phyloP scores from a whole-genome alignment of 2,888 invertebrate species.

The Pyrochroa serraticornis region DNA sequence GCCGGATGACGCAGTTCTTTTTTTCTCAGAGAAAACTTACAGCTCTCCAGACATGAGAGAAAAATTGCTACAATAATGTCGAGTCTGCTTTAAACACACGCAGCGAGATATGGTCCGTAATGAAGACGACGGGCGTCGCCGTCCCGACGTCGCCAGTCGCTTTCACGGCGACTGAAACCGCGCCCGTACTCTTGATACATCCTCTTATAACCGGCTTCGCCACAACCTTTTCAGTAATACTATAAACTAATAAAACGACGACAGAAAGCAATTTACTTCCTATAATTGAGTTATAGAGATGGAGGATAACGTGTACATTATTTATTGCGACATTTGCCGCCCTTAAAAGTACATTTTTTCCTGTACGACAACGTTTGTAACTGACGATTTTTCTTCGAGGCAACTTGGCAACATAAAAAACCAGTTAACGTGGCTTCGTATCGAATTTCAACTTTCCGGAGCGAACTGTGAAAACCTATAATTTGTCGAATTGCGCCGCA shows the following conservation, averaged over 20 bases:
- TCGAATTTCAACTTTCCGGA: no score
- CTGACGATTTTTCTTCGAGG: no score
- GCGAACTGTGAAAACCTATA: no score
- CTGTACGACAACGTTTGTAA: no score
- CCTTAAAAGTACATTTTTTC: not conserved
- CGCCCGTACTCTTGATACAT: conserved; percentile 14
- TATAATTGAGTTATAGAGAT: conserved; percentile 25
- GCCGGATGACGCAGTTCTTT: no score
- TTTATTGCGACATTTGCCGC: conserved; percentile 11
- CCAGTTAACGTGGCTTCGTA: no score
- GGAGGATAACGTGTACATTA: conserved; percentile 17
- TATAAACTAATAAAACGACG: conserved; percentile 27
- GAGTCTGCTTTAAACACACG: conserved; percentile 3
- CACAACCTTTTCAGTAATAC: conserved; percentile 22
- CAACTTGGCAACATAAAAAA: no score
- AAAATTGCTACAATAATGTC: conserved; percentile 5
- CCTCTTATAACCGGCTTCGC: conserved; percentile 22
- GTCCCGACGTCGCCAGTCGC: conserved; percentile 29
- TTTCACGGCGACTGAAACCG: conserved; percentile 23
- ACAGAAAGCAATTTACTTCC: conserved; percentile 22
- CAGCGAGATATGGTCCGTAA: conserved; percentile 13
- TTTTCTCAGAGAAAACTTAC: no score
- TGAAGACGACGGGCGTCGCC: conserved; percentile 20
- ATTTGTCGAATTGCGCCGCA: no score
- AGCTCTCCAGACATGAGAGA: not conserved